A percentile compares a stretch with the other conserved stretches of the same genome.
These are phyloP conservation scores for Leptopilina clavipes DNA, from an alignment of 1,140 invertebrate genomes.

Conservation along the genomic window DNA sequence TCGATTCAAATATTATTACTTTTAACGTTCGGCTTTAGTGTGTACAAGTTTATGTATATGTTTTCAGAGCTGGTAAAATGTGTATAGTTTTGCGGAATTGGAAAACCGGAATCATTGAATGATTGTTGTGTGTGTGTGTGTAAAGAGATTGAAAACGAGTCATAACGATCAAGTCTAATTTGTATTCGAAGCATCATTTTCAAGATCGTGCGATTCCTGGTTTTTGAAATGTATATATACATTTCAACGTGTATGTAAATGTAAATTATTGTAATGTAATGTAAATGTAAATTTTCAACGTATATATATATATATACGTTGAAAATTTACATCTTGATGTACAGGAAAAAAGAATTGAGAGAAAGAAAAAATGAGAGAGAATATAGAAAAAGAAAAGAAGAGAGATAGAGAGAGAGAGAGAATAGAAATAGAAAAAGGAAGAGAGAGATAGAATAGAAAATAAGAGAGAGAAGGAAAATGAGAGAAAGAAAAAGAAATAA, in stretches of 20 bases:
- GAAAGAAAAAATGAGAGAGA: background rate
- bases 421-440: background rate
- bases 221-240: background rate
- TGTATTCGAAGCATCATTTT: conserved; percentile 4
- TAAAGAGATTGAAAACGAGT: background rate
- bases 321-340: too few relatives aligned
- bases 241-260: too few relatives aligned
- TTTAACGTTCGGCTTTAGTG: conserved; percentile 43
- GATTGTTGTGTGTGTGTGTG: background rate
- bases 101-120: conserved; percentile 22
- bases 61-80: conserved; percentile 37
- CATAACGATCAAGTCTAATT: conserved; percentile 1
- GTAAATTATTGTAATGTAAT: too few relatives aligned
- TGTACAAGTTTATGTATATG: too few relatives aligned
- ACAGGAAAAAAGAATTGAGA: too few relatives aligned
- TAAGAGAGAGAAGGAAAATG: too few relatives aligned
- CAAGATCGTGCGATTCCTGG: background rate
- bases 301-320: too few relatives aligned
- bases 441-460: background rate
- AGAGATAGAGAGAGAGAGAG: background rate
- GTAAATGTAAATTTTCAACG: too few relatives aligned
- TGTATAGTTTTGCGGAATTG: conserved; percentile 38
- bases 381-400: background rate
- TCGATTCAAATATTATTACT: conserved; percentile 54
- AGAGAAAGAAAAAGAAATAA: too few relatives aligned